A percentile compares a stretch with the other conserved stretches of the same genome.
These are phyloP conservation scores for Sarotherodon lohbergeri DNA, from an alignment of 2,113 vertebrate genomes.

Conservation along the genomic window DNA sequence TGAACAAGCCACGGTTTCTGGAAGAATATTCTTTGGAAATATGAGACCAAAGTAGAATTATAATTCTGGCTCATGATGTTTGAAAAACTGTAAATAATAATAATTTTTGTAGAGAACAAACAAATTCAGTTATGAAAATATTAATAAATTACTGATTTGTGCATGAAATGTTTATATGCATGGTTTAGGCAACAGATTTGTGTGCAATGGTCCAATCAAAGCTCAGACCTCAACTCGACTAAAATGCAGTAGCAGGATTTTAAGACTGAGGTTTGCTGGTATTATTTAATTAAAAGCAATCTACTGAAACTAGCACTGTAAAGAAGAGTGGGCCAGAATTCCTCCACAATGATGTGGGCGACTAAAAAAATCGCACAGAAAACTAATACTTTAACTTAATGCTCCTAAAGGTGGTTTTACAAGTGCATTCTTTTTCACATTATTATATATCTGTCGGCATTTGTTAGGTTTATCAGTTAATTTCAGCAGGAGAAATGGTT, in stretches of 20 bases:
- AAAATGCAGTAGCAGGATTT: background rate
- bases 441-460: fast-evolving
- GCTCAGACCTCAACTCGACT: background rate
- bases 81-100: background rate
- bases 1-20: fast-evolving
- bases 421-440: background rate
- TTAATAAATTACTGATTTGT: background rate
- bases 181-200: background rate
- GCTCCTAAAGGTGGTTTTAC: background rate
- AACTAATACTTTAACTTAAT: background rate
- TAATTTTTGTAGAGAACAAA: background rate
- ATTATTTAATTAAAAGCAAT: background rate
- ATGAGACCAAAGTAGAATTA: background rate
- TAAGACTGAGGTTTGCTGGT: background rate
- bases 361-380: background rate
- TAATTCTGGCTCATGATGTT: background rate
- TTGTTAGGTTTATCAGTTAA: fast-evolving
- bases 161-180: background rate
- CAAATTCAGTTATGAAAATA: background rate
- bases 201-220: background rate
- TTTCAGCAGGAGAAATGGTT: fast-evolving
- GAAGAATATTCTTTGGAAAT: background rate
- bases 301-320: background rate
- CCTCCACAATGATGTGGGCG: background rate
- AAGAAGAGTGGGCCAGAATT: background rate